Conservation (phyloP, 2,113 vertebrate species). For the Caranx ignobilis region DNA sequence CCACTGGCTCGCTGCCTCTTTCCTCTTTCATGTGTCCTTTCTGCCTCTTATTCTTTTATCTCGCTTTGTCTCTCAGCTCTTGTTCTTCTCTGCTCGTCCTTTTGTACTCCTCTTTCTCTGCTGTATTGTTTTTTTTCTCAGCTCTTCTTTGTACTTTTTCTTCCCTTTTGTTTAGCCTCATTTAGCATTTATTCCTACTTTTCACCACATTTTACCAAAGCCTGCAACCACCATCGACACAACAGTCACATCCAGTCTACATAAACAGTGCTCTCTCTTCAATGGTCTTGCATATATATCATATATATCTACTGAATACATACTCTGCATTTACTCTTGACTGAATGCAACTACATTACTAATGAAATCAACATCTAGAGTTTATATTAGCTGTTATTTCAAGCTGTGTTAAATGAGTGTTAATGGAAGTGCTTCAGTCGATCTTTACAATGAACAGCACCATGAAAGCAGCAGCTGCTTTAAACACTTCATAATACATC, state of each 20-base stretch:
- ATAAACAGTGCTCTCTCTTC: no score
- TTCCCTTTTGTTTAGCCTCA: neutral
- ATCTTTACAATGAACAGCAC: no score
- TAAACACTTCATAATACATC: no score
- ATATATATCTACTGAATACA: neutral
- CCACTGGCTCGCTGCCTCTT: constrained; percentile 49
- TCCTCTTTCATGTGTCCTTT: constrained; percentile 52
- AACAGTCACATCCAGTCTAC: neutral
- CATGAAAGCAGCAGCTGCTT: no score
- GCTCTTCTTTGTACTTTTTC: neutral
- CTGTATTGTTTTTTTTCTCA: neutral
- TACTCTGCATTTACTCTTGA: no score
- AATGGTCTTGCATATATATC: no score
- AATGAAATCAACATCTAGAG: no score
- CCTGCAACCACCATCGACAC: neutral
- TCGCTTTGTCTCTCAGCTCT: constrained; percentile 16
- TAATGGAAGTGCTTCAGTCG: neutral
- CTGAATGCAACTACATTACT: no score
- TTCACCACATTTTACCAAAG: neutral
- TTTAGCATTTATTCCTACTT: neutral
- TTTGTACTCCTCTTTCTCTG: neutral
- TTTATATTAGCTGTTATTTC: neutral
- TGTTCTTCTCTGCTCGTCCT: neutral
- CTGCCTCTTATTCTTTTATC: constrained; percentile 32
- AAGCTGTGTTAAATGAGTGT: neutral